These are phyloP conservation scores for Tetragonula clypearis DNA, from an alignment of 1,140 invertebrate species.

Conservation along the genomic window DNA sequence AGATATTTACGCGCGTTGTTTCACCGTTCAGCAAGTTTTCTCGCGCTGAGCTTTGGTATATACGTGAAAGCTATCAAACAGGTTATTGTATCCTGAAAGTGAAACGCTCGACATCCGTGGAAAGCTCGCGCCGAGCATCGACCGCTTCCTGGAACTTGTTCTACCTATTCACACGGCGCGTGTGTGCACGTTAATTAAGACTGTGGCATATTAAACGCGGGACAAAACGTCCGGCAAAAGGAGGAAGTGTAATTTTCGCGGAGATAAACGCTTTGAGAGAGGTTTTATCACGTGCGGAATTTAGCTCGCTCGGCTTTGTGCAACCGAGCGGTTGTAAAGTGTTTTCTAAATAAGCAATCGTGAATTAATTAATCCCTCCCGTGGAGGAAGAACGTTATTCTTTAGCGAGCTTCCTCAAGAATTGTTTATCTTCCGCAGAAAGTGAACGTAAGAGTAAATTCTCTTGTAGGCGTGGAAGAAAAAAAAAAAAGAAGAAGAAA, in stretches of 20 bases:
- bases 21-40: neutral
- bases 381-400: neutral
- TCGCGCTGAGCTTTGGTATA: neutral
- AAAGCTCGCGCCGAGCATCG: neutral
- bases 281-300: neutral
- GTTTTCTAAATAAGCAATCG: neutral
- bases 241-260: neutral
- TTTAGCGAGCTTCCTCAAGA: neutral
- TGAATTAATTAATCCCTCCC: neutral
- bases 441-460: too few relatives aligned
- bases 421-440: neutral
- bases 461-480: too few relatives aligned
- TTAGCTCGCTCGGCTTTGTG: neutral
- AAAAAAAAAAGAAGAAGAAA: too few relatives aligned
- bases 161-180: too few relatives aligned
- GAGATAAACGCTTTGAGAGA: neutral
- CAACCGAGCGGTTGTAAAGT: neutral
- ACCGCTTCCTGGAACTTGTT: neutral
- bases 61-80: neutral
- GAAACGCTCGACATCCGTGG: neutral
- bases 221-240: neutral
- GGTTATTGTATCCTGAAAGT: neutral
- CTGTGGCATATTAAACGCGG: neutral
- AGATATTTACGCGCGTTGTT: constrained; percentile 1
- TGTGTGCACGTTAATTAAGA: neutral